Conservation (phyloP, 2,113 vertebrate species). For the Micronisus gabar region DNA sequence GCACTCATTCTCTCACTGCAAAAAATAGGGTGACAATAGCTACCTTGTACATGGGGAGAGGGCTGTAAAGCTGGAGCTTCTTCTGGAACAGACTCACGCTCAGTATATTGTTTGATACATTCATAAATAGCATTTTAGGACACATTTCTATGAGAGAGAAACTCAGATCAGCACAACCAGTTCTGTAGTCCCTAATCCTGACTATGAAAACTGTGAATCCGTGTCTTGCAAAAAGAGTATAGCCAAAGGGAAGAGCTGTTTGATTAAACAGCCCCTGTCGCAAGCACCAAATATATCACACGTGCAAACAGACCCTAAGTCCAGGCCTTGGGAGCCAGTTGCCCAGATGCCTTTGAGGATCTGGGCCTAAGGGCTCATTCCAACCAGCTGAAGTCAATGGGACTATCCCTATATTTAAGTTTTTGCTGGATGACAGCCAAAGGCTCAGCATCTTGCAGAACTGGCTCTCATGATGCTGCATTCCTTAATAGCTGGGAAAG, state of each 20-base stretch:
- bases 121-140: background rate
- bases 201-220: background rate
- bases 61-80: background rate
- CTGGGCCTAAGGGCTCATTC: constrained; percentile 63
- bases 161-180: background rate
- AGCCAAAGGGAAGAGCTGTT: background rate
- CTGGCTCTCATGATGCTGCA: constrained; percentile 54
- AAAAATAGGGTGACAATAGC: background rate
- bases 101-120: background rate
- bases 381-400: constrained; percentile 60
- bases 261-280: background rate
- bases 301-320: background rate
- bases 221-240: background rate
- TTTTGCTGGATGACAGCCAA: constrained; percentile 59
- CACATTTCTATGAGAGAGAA: background rate
- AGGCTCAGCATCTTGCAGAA: constrained; percentile 58
- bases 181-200: background rate
- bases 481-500: constrained; percentile 56
- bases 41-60: fast-evolving
- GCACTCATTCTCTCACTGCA: background rate
- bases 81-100: background rate
- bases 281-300: constrained; percentile 25
- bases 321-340: constrained; percentile 30
- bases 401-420: constrained; percentile 64
- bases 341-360: constrained; percentile 60